phyloP scores from a whole-genome alignment of 2,888 invertebrate genomes.

The Syrista parreyssii region DNA sequence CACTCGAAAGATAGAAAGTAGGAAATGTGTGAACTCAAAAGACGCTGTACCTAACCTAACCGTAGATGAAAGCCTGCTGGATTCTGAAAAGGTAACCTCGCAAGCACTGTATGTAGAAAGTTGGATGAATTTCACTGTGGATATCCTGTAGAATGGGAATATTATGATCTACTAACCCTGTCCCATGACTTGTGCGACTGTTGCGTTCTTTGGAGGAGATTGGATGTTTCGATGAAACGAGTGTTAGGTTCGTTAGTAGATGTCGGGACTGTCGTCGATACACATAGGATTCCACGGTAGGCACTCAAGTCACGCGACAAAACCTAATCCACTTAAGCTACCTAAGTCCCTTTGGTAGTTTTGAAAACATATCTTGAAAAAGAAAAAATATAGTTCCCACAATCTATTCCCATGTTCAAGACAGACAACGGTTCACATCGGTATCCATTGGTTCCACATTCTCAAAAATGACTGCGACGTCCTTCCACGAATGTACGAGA shows the following conservation, averaged over 20 bases:
- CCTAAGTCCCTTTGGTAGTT: not conserved
- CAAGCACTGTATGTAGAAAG: not conserved
- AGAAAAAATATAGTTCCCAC: not conserved
- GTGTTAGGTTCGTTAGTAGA: not conserved
- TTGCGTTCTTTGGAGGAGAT: not conserved
- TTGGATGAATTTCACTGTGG: not conserved
- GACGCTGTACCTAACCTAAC: not conserved
- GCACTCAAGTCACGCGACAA: not conserved
- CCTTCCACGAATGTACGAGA: not conserved
- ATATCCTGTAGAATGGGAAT: not conserved
- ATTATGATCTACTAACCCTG: not conserved
- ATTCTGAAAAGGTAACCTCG: not conserved
- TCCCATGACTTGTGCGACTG: not conserved
- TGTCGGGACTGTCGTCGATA: not conserved
- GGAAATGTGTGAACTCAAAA: not conserved
- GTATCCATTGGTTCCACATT: not conserved
- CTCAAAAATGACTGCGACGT: not conserved
- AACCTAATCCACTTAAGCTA: not conserved
- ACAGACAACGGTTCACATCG: not conserved
- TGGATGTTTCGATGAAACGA: not conserved
- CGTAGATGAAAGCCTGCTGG: not conserved
- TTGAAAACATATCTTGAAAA: not conserved
- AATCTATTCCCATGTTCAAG: not conserved
- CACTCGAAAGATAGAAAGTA: not conserved
- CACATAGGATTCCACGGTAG: not conserved